A percentile compares a stretch with the other conserved stretches of the same genome.
Conservation (phyloP, 1,140 invertebrate species). For the Eubasilissa regina region DNA sequence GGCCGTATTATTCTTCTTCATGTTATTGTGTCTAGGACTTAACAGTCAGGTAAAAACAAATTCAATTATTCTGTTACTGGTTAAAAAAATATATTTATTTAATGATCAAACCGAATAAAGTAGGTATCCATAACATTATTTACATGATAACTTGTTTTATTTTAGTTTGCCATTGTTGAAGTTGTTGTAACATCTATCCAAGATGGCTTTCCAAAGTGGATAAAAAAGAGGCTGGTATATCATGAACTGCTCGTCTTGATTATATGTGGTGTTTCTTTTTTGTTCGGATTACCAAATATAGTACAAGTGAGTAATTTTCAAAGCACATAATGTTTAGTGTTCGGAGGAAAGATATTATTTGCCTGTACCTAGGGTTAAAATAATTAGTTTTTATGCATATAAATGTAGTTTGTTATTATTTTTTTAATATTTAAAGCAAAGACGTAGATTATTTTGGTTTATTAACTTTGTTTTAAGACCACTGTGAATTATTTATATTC, state of each 20-base stretch:
- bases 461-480: too few species aligned
- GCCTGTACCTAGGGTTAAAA: too few species aligned
- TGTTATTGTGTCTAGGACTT: slow-evolving; percentile 90
- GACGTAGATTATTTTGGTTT: too few species aligned
- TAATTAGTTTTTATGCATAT: too few species aligned
- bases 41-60: slow-evolving; percentile 85
- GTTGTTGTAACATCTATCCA: slow-evolving; percentile 93
- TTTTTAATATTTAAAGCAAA: too few species aligned
- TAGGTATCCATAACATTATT: not conserved
- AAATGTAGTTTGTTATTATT: too few species aligned
- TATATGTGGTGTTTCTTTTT: slow-evolving; percentile 86
- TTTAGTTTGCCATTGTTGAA: slow-evolving; percentile 90
- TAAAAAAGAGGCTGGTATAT: slow-evolving; percentile 84
- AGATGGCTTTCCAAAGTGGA: slow-evolving; percentile 90
- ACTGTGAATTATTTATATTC: too few species aligned
- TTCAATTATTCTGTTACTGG: not conserved
- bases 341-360: not conserved
- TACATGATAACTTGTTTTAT: slow-evolving; percentile 61
- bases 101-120: slow-evolving; percentile 34
- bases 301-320: slow-evolving; percentile 76
- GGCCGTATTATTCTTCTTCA: slow-evolving; percentile 92
- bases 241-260: slow-evolving; percentile 90
- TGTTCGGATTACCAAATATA: slow-evolving; percentile 89
- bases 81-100: not conserved
- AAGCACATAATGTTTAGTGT: not conserved